A percentile compares a stretch with the other conserved stretches of the same genome.
These are phyloP conservation scores for Aptenodytes forsteri DNA, from an alignment of 2,113 vertebrate genomes.

Conservation along the genomic window DNA sequence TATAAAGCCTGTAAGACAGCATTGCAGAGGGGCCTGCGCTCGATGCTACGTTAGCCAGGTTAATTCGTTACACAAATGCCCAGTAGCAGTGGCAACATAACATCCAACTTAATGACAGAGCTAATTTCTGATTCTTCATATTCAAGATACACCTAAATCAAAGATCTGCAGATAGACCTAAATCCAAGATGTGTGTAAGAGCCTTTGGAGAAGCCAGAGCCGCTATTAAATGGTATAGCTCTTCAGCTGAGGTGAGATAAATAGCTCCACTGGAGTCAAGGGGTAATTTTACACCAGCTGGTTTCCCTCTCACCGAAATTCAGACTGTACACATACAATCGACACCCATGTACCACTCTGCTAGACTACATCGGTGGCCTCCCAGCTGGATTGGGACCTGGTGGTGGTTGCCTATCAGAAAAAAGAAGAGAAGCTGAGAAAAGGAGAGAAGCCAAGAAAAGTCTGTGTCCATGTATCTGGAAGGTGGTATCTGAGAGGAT, in stretches of 20 bases:
- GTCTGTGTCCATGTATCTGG: no score
- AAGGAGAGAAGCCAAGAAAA: background rate
- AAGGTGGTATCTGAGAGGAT: background rate
- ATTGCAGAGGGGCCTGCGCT: background rate
- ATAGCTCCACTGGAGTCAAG: background rate
- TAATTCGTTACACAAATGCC: conserved; percentile 13
- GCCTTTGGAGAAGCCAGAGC: background rate
- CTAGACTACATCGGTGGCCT: rapidly evolving
- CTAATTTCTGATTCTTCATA: background rate
- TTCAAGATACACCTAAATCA: background rate
- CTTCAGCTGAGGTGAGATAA: background rate
- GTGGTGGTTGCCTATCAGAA: background rate
- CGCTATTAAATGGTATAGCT: background rate
- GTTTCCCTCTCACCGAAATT: background rate
- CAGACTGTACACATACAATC: no score
- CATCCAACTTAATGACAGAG: background rate
- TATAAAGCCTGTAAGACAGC: background rate
- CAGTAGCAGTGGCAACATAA: background rate
- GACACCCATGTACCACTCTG: background rate
- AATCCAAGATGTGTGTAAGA: background rate
- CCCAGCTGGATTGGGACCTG: background rate
- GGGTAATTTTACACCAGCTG: background rate
- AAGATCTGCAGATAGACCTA: background rate
- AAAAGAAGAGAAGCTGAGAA: background rate
- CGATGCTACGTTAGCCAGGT: background rate